These are phyloP conservation scores for Thalassophryne amazonica DNA, from an alignment of 2,797 vertebrate genomes.

Conservation along the genomic window DNA sequence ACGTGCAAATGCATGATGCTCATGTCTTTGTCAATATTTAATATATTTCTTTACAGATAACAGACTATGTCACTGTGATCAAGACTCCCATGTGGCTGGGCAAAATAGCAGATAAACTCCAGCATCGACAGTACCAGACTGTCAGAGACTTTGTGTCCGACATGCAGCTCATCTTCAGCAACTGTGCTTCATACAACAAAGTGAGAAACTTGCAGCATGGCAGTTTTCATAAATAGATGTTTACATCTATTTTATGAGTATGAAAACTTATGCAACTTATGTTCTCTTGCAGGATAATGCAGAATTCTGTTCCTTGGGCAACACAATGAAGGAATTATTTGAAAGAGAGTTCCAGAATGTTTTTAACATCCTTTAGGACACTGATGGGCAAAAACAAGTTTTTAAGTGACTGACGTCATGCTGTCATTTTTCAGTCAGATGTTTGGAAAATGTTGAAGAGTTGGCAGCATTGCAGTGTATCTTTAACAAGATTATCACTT, in stretches of 20 bases:
- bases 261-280: too few relatives aligned
- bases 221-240: too few relatives aligned
- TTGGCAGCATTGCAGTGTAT: too few relatives aligned
- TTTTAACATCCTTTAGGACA: conserved; percentile 50
- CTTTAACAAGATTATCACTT: too few relatives aligned
- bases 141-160: conserved; percentile 52
- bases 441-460: too few relatives aligned
- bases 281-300: conserved; percentile 51
- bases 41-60: conserved; percentile 17
- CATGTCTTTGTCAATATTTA: too few relatives aligned
- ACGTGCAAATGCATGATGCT: too few relatives aligned
- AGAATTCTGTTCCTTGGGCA: conserved; percentile 6
- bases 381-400: neutral
- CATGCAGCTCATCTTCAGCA: conserved; percentile 41
- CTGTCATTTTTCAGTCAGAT: neutral
- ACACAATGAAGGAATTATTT: conserved; percentile 55
- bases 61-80: conserved; percentile 14
- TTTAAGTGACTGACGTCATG: too few relatives aligned
- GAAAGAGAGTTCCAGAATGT: conserved; percentile 48
- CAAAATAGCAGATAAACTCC: conserved; percentile 32
- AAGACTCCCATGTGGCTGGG: conserved; percentile 43
- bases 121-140: conserved; percentile 18
- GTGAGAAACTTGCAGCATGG: conserved; percentile 31
- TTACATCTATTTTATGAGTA: too few relatives aligned
- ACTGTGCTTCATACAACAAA: conserved; percentile 31